Evolutionary conservation across 2,113 vertebrate genomes (phyloP).

Genomic region (Corythaeola cristata): DNA sequence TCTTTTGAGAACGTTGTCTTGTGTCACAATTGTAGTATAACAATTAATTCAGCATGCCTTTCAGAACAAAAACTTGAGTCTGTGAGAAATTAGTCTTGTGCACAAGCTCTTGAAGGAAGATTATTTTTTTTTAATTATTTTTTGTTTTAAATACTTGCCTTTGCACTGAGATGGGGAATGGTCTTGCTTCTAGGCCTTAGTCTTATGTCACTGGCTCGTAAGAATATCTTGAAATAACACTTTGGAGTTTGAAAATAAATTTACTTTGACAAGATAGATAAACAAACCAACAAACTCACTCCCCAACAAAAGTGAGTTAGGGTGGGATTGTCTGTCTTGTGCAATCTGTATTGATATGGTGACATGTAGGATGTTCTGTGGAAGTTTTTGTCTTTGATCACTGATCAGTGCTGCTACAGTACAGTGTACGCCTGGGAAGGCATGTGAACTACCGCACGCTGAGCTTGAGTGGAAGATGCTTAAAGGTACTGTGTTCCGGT

Average conservation of each 20-base stretch:
- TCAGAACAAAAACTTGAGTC: not conserved
- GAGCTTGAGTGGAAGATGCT: not conserved
- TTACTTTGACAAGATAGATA: not conserved
- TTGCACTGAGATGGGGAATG: not conserved
- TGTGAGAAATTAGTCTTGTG: not conserved
- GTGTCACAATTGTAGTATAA: not conserved
- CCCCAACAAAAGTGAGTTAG: not conserved
- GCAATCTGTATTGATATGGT: not conserved
- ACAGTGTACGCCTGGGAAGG: not conserved
- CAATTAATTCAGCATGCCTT: not conserved
- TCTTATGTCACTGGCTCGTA: not conserved
- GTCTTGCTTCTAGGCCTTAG: not conserved
- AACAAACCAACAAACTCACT: not conserved
- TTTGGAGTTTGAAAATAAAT: not conserved
- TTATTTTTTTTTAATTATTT: not conserved
- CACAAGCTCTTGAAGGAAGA: not conserved
- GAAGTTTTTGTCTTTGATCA: not conserved
- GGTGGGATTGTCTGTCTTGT: not conserved
- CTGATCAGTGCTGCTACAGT: not conserved
- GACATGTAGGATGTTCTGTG: not conserved
- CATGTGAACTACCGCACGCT: not conserved
- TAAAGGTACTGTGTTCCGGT: not conserved
- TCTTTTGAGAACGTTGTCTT: not conserved
- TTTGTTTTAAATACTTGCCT: not conserved
- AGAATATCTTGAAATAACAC: not conserved